Evolutionary conservation across 23 tunicate species (phyloP), one percentile per base, ranked within the genome.

Genomic region (Oikopleura dioica): DNA sequence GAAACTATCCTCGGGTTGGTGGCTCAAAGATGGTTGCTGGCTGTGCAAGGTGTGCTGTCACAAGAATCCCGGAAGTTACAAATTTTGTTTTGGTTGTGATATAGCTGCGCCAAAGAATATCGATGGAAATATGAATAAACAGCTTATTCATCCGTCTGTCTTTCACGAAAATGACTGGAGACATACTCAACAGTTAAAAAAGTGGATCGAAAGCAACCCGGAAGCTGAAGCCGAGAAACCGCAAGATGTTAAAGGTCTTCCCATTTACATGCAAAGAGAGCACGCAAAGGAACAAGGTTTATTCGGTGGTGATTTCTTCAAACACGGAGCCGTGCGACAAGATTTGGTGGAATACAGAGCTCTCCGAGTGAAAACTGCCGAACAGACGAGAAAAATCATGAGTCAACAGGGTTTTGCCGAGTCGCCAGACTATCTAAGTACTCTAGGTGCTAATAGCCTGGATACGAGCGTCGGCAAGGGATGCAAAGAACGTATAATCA

Each of bases 11-110:
- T 44, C 55, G 9, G 55, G 55, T 9, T 44, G 55, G 55, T 44
- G 55, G 55, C 55, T 44, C 55, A 44, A 44, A 44, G 55, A 44
- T 44, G 55, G 55, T 9, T 44, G 55, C 55, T 44, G 55, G 55
- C 55, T 44, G 55, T 44, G 55, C 21, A 44, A 44, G 21, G 16
- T 9, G 9, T 44, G 55, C 21, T 9, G 16, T 21, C 55, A 44
- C 21, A 44, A 9, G 55, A 44, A 44, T 44, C 16, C 21, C 55
- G 55, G 55, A 9, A 9, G 16, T 9, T 9, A 44, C 21, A 44
- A 44, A 44, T 44, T 44, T 44, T 44, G 55, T 21, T 44, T 44
- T 44, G 55, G 55, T 9, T 44, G 55, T 44, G 55, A 44, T 44
- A 44, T 44, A 21, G 55, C 55, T 9, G 55, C 55, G 55, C 55